A percentile compares a stretch with the other conserved stretches of the same genome.
Evolutionary conservation across 2,888 invertebrate species (phyloP).

Genomic region (Sphaerophoria rueppellii): DNA sequence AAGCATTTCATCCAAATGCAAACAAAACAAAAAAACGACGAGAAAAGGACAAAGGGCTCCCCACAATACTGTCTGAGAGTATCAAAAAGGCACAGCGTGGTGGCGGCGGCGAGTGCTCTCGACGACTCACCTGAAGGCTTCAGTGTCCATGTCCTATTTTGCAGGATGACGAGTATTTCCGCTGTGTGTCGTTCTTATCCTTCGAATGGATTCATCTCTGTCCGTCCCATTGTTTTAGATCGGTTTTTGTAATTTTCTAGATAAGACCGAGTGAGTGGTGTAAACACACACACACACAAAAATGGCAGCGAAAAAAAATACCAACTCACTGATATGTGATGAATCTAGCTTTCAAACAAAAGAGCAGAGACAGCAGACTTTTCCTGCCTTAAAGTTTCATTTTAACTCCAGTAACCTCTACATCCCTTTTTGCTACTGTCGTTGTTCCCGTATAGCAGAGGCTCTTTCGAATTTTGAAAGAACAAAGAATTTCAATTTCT

Average conservation of each 20-base stretch:
- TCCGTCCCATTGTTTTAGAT: conserved; percentile 65
- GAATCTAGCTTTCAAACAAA: conserved; percentile 60
- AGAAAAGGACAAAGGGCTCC: conserved; percentile 1
- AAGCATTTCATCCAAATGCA: conserved; percentile 56
- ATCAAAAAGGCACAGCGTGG: no score
- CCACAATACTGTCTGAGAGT: conserved; percentile 23
- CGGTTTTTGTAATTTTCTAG: conserved; percentile 71
- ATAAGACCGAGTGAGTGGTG: conserved; percentile 46
- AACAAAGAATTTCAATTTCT: conserved; percentile 42
- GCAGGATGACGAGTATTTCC: background rate
- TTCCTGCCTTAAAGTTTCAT: conserved; percentile 41
- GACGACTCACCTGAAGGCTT: conserved; percentile 31
- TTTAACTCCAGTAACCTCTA: background rate
- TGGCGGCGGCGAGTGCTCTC: background rate
- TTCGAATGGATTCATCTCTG: conserved; percentile 58
- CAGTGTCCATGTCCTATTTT: conserved; percentile 12
- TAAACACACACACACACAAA: background rate
- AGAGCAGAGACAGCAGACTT: conserved; percentile 49
- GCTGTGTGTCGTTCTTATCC: conserved; percentile 1
- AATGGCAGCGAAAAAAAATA: background rate
- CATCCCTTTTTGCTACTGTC: background rate
- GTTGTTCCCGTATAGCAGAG: background rate
- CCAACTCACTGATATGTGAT: conserved; percentile 64
- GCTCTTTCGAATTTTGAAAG: conserved; percentile 22
- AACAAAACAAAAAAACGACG: background rate